Conservation (phyloP, 1,140 invertebrate species). For the Trachymyrmex septentrionalis region DNA sequence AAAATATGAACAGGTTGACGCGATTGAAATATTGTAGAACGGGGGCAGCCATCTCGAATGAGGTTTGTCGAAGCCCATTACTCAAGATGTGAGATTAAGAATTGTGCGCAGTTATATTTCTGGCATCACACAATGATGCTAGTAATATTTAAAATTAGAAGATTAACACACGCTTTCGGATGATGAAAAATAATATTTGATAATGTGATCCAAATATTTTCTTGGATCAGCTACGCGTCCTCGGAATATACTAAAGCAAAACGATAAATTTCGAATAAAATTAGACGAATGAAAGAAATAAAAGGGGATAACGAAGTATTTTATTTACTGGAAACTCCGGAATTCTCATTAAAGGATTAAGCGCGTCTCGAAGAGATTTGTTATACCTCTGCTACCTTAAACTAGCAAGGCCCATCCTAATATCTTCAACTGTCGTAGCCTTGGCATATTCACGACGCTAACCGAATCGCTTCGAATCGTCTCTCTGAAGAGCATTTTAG, state of each 20-base stretch:
- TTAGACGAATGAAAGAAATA: not conserved
- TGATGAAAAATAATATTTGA: not conserved
- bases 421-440: slow-evolving; percentile 6
- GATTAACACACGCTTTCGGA: not conserved
- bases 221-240: not conserved
- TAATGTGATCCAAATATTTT: not conserved
- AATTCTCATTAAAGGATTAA: not conserved
- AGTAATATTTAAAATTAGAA: slow-evolving; percentile 9
- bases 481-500: not conserved
- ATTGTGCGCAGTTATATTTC: slow-evolving; percentile 43
- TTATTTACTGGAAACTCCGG: not conserved
- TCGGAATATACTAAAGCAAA: not conserved
- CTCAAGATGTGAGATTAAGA: slow-evolving; percentile 27
- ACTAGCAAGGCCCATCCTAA: not conserved
- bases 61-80: not conserved
- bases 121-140: not conserved
- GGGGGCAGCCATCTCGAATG: slow-evolving; percentile 23
- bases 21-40: slow-evolving; percentile 57
- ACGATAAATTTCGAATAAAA: not conserved
- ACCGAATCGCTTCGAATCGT: slow-evolving; percentile 7
- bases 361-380: not conserved
- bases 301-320: slow-evolving; percentile 9
- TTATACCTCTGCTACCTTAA: not conserved
- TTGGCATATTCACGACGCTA: not conserved
- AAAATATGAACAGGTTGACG: slow-evolving; percentile 55